Percentiles rank a stretch among this genome's conserved stretches.
phyloP scores from a whole-genome alignment of 2,888 invertebrate species.

The Pollenia griseotomentosa region DNA sequence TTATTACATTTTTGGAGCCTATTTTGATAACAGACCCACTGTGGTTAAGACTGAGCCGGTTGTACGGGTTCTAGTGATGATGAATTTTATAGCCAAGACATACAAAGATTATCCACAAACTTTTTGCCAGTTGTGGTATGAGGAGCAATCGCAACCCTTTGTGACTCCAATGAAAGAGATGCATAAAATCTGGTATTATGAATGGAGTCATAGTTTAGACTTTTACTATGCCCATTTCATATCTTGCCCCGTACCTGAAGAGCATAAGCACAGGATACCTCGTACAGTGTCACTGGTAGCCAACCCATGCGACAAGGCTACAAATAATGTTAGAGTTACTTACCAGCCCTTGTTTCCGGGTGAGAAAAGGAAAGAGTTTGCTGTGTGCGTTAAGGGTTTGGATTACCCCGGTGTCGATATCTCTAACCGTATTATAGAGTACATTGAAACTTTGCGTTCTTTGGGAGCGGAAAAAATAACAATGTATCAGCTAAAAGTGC shows the following conservation, averaged over 20 bases:
- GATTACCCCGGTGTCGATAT: too few species aligned
- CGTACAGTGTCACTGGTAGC: too few species aligned
- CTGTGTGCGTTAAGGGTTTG: too few species aligned
- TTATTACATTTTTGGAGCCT: constrained; percentile 94
- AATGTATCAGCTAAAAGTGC: too few species aligned
- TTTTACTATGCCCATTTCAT: constrained; percentile 93
- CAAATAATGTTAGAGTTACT: too few species aligned
- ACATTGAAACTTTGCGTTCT: too few species aligned
- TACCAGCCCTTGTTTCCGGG: too few species aligned
- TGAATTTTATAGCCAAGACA: constrained; percentile 92
- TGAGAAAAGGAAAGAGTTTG: too few species aligned
- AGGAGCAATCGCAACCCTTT: constrained; percentile 89
- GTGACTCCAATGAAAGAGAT: constrained; percentile 92
- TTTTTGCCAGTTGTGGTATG: constrained; percentile 95
- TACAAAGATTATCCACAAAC: constrained; percentile 85
- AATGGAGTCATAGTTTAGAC: constrained; percentile 94
- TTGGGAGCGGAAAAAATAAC: too few species aligned
- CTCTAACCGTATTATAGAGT: too few species aligned
- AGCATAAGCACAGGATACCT: too few species aligned
- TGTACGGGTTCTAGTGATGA: constrained; percentile 93
- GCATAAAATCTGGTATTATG: constrained; percentile 95
- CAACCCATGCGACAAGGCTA: too few species aligned
- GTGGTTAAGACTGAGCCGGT: constrained; percentile 89
- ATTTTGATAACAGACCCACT: constrained; percentile 90
- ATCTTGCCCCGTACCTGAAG: background rate